A percentile compares a stretch with the other conserved stretches of the same genome.
These are phyloP conservation scores for Apomyelois bistriatella DNA, from an alignment of 2,888 invertebrate species.

Conservation along the genomic window DNA sequence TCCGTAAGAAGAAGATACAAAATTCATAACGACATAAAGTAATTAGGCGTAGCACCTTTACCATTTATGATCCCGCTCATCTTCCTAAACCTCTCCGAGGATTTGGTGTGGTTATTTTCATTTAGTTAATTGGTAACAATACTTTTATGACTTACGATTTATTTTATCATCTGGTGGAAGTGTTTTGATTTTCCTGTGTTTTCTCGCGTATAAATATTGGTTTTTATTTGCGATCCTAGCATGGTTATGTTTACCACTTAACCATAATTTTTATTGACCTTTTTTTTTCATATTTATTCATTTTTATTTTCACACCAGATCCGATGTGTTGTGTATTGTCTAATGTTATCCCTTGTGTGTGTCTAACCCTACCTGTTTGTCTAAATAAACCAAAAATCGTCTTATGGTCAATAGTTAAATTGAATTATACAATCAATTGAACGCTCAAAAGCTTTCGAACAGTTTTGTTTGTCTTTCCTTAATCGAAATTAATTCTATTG, in stretches of 20 bases:
- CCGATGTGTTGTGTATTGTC: slow-evolving; percentile 91
- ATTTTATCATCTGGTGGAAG: slow-evolving; percentile 77
- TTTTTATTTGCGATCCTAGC: slow-evolving; percentile 70
- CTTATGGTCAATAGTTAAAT: slow-evolving; percentile 43
- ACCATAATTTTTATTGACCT: slow-evolving; percentile 49
- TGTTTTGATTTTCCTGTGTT: slow-evolving; percentile 80
- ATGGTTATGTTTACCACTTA: slow-evolving; percentile 63
- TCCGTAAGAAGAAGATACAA: slow-evolving; percentile 58
- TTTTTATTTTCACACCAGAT: slow-evolving; percentile 78
- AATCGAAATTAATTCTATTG: slow-evolving; percentile 44
- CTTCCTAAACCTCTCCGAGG: slow-evolving; percentile 77
- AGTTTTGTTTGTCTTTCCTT: slow-evolving; percentile 74
- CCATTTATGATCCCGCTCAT: slow-evolving; percentile 69
- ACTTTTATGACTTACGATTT: slow-evolving; percentile 63
- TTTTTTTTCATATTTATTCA: slow-evolving; percentile 51
- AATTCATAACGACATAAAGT: slow-evolving; percentile 58
- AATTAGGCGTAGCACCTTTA: slow-evolving; percentile 69
- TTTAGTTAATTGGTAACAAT: slow-evolving; percentile 61
- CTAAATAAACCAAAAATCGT: slow-evolving; percentile 71
- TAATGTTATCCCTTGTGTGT: slow-evolving; percentile 95
- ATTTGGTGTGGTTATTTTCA: slow-evolving; percentile 79
- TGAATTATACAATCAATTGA: slow-evolving; percentile 53
- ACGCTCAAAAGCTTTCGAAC: slow-evolving; percentile 69
- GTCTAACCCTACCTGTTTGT: slow-evolving; percentile 85
- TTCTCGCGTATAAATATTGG: slow-evolving; percentile 63